Conservation (phyloP, 2,888 invertebrate genomes). For the Tipula confusa region DNA sequence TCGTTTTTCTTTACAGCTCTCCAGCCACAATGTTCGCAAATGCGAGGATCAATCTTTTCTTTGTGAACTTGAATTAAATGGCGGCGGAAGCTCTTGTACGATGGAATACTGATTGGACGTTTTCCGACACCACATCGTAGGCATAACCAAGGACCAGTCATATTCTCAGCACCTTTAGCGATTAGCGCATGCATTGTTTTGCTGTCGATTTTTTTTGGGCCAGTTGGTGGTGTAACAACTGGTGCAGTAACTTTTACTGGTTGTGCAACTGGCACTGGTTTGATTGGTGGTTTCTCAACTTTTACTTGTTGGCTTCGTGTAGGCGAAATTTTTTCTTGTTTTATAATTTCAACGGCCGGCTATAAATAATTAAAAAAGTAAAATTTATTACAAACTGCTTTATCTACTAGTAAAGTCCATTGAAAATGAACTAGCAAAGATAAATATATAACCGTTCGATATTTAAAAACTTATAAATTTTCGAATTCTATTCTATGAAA, state of each 20-base stretch:
- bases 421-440: not conserved
- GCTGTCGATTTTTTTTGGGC: slow-evolving; percentile 56
- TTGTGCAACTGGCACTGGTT: slow-evolving; percentile 32
- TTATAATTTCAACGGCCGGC: not conserved
- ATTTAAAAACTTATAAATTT: too few species aligned
- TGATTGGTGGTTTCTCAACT: slow-evolving; percentile 30
- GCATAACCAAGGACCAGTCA: slow-evolving; percentile 77
- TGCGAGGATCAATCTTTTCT: slow-evolving; percentile 68
- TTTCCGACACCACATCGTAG: slow-evolving; percentile 66
- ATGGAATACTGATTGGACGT: slow-evolving; percentile 65
- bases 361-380: not conserved
- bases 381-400: not conserved
- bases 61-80: slow-evolving; percentile 78
- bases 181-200: slow-evolving; percentile 59
- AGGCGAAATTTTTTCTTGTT: not conserved
- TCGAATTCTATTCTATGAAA: too few species aligned
- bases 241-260: slow-evolving; percentile 32
- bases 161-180: slow-evolving; percentile 58
- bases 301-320: slow-evolving; percentile 33
- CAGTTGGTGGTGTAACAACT: slow-evolving; percentile 38
- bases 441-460: not conserved
- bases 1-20: slow-evolving; percentile 68
- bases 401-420: not conserved
- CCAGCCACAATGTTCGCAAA: slow-evolving; percentile 83
- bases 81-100: slow-evolving; percentile 73